phyloP scores from a whole-genome alignment of 2,113 vertebrate genomes.

The Tyrannus savana region DNA sequence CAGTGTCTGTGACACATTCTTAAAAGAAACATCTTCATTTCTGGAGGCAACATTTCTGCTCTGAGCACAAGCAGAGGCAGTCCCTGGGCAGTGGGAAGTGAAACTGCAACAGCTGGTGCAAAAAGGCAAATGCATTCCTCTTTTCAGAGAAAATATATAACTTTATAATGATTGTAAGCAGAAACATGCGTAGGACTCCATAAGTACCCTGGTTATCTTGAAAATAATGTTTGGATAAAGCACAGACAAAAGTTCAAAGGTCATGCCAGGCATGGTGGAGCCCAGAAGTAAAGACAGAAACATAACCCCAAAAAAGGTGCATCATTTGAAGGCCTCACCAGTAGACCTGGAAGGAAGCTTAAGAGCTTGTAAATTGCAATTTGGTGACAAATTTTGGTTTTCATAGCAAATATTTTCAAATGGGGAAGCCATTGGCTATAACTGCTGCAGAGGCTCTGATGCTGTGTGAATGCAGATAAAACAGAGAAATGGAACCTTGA shows the following conservation, averaged over 20 bases:
- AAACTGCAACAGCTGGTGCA: not conserved
- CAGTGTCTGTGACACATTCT: fast-evolving
- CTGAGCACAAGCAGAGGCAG: not conserved
- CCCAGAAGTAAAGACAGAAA: not conserved
- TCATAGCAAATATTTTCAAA: not conserved
- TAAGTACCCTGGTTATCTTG: fast-evolving
- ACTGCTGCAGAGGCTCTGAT: not conserved
- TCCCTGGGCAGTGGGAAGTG: not conserved
- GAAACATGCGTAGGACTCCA: fast-evolving
- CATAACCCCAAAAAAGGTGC: not conserved
- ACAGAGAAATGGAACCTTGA: not conserved
- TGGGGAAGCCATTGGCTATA: not conserved
- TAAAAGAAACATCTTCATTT: not conserved
- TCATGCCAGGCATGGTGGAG: fast-evolving
- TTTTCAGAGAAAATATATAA: not conserved
- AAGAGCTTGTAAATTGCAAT: not conserved
- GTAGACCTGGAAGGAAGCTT: not conserved
- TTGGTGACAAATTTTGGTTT: not conserved
- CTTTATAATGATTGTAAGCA: not conserved
- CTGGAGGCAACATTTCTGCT: not conserved
- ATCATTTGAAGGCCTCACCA: not conserved
- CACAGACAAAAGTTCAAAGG: not conserved
- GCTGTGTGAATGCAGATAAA: not conserved
- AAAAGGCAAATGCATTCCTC: not conserved
- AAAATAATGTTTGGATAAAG: not conserved